Evolutionary conservation across 2,797 vertebrate species (phyloP), one percentile per base, ranked within the genome.

Genomic region (Lateolabrax maculatus): DNA sequence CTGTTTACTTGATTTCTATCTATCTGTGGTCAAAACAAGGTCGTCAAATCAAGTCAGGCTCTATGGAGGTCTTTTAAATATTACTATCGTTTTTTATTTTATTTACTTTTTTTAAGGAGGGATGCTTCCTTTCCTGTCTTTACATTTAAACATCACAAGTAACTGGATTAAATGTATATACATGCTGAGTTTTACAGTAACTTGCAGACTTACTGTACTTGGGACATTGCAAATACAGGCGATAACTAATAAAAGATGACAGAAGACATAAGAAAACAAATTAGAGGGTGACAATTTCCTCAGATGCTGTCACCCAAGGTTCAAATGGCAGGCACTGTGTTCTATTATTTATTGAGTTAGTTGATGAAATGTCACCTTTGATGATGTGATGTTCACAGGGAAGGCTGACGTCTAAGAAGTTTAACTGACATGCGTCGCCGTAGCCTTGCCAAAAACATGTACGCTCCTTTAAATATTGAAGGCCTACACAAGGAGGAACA

Each of bases 401-500:
- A 84, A 71, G 76, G 69, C 84, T 85, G 89, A 81, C 72, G 77
- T 86, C 86, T 89, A 81, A 91, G 91, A 91, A 89, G 88, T 91
- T 85, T 81, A 79, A 83, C 84, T 91, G 92, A 91, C 89, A 89
- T 23, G 25, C 68, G 63, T 87, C 74, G 77, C 53, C 83, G 67
- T 75, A 71, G 81, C 90, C 86, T 86, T 79, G 78, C 75, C 88
- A 84, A 83, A 92, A 83, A 89, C 86, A 84, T 68, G 86, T 63
- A 79, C 70, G 84, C 80, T 82, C 83, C 89, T 92, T 94, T 90
- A 92, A 93, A 95, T 94, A 93, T 94, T 93, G 89, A 94, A 88
- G 85, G 76, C 77, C 77, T 81, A 92, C 88, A 90, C 64, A 65
- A 89, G 84, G 86, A 90, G 76, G 87, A 89, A 90, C 92, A 91